These are phyloP conservation scores for Lichenostomus cassidix DNA, from an alignment of 2,113 vertebrate species.

Conservation along the genomic window DNA sequence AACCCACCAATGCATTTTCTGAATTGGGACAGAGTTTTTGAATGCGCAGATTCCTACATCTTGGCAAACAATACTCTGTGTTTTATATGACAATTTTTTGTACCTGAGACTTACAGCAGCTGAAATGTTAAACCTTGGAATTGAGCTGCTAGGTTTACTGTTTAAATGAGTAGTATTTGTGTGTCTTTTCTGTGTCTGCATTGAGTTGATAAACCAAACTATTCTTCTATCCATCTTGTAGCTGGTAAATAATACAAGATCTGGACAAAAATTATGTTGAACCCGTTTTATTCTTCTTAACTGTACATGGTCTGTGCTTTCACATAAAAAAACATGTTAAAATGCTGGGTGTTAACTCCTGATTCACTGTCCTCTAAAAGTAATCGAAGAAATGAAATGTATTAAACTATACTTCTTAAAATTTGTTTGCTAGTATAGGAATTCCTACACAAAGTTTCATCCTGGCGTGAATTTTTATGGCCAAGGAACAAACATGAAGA, in stretches of 20 bases:
- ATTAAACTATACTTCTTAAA: not conserved
- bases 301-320: not conserved
- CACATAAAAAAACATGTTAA: not conserved
- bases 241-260: slow-evolving; percentile 22
- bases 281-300: not conserved
- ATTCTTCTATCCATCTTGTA: slow-evolving; percentile 13
- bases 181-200: slow-evolving; percentile 54
- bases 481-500: slow-evolving; percentile 76
- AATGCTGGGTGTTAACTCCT: not conserved
- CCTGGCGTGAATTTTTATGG: slow-evolving; percentile 69
- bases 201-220: slow-evolving; percentile 25
- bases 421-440: slow-evolving; percentile 2
- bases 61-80: not conserved
- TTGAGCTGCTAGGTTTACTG: slow-evolving; percentile 5
- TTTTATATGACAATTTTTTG: not conserved
- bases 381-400: not conserved
- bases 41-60: slow-evolving; percentile 11
- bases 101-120: slow-evolving; percentile 33
- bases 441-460: slow-evolving; percentile 73
- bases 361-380: slow-evolving; percentile 13
- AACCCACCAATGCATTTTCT: slow-evolving; percentile 44
- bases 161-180: slow-evolving; percentile 44
- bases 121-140: slow-evolving; percentile 5
- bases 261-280: not conserved
- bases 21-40: slow-evolving; percentile 37